Evolutionary conservation across 23 tunicate species (phyloP), one percentile per base, ranked within the genome.

Genomic region (Phallusia fumigata): DNA sequence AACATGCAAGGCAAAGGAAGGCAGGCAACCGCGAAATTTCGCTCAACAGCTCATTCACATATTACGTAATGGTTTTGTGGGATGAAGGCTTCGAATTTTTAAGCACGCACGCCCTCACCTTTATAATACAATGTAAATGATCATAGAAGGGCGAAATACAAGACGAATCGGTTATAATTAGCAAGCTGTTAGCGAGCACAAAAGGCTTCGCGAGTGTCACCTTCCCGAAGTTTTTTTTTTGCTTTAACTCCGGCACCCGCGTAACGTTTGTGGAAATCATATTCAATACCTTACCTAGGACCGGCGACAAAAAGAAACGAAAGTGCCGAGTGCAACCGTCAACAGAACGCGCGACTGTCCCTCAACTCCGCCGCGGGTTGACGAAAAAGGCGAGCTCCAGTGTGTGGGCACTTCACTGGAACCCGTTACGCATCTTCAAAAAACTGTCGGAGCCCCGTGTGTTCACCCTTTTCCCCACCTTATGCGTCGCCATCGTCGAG

Each of bases 291-390:
- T 58, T 58, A 24, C 69, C 69, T 24, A 22, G 69, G 28, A 16
- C 69, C 1, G 69, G 69, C 3, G 28, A 24, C 69, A 58, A 24
- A 40, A 77, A 77, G 53, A 77, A 77, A 77, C 80, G 80, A 77
- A 77, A 77, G 80, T 45, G 80, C 26, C 53, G 50, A 77, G 50
- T 40, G 80, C 47, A 77, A 77, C 47, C 33, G 80, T 77, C 80
- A 77, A 77, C 80, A 77, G 35, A 34, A 45, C 53, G 53, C 26
- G 80, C 26, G 30, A 18, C 49, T 35, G 49, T 40, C 53, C 80
- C 35, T 36, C 80, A 40, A 5, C 80, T 12, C 13, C 53, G 31
- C 52, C 53, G 35, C 53, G 50, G 11, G 80, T 40, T 30, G 53
- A 45, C 11, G 53, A 77, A 77, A 16, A 77, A 77, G 80, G 80